Evolutionary conservation across 2,797 vertebrate genomes (phyloP).

Genomic region (Limnodromus scolopaceus): DNA sequence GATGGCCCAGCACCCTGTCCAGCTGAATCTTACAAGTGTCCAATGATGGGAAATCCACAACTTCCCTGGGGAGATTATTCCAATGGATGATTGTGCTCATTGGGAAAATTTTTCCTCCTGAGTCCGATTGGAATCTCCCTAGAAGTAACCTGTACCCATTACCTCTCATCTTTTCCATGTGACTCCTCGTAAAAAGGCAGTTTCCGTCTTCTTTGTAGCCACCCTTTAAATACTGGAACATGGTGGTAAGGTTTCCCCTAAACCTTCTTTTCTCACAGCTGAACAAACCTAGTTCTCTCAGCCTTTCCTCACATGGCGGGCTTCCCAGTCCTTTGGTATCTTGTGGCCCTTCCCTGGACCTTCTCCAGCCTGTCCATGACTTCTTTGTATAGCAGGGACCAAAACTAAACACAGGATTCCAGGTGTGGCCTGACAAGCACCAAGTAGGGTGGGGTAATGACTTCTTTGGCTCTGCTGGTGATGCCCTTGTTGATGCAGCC

Average conservation of each 20-base stretch:
- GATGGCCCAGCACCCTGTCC: neutral
- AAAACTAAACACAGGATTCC: neutral
- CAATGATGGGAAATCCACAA: neutral
- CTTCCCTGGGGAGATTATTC: neutral
- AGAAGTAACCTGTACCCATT: neutral
- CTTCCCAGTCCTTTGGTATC: neutral
- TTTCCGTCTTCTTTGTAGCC: neutral
- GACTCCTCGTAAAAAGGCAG: neutral
- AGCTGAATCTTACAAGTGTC: neutral
- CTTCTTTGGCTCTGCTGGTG: neutral
- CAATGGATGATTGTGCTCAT: neutral
- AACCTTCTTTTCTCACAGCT: neutral
- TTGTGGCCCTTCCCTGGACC: neutral
- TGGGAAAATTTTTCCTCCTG: neutral
- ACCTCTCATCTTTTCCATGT: neutral
- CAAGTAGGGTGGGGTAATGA: neutral
- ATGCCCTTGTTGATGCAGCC: neutral
- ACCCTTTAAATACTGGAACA: neutral
- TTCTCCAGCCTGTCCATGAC: neutral
- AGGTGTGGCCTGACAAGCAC: neutral
- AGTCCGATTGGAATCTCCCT: neutral
- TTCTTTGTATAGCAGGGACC: neutral
- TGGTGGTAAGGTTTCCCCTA: neutral
- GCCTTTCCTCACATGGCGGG: neutral
- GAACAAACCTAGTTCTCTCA: neutral